phyloP scores from a whole-genome alignment of 1,140 invertebrate species.

The Pogonognathellus flavescens region DNA sequence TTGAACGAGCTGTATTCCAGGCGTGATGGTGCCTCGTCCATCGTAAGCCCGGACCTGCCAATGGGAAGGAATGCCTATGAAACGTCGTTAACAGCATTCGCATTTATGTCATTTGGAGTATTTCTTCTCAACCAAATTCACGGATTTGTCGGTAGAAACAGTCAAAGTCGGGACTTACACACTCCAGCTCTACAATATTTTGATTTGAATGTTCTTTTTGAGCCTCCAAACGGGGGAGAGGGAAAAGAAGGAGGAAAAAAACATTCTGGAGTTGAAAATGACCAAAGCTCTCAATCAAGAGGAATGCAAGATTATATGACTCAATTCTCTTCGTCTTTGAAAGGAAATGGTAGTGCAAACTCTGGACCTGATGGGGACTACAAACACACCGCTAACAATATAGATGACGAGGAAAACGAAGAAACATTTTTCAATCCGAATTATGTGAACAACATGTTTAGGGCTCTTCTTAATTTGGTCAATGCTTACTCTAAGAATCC shows the following conservation, averaged over 20 bases:
- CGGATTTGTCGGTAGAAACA: slow-evolving; percentile 68
- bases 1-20: slow-evolving; percentile 64
- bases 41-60: not conserved
- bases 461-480: slow-evolving; percentile 74
- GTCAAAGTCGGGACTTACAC: slow-evolving; percentile 58
- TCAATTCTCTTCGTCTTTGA: not conserved
- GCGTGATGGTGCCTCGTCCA: slow-evolving; percentile 28
- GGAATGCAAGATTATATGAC: not conserved
- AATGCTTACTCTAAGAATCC: slow-evolving; percentile 72
- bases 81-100: slow-evolving; percentile 73
- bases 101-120: slow-evolving; percentile 74
- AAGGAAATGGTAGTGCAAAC: not conserved
- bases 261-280: slow-evolving; percentile 22
- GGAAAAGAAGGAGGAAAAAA: slow-evolving; percentile 56
- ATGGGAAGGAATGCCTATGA: slow-evolving; percentile 65
- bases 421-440: slow-evolving; percentile 67
- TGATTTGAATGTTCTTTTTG: slow-evolving; percentile 65
- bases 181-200: slow-evolving; percentile 53
- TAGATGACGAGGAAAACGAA: slow-evolving; percentile 65
- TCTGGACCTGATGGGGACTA: not conserved
- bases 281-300: not conserved
- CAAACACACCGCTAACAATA: not conserved
- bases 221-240: slow-evolving; percentile 65
- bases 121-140: slow-evolving; percentile 76
- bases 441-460: slow-evolving; percentile 73